Percentiles rank a stretch among this genome's conserved stretches.
Conservation (phyloP, 2,888 invertebrate genomes). For the Plagiodera versicolora region DNA sequence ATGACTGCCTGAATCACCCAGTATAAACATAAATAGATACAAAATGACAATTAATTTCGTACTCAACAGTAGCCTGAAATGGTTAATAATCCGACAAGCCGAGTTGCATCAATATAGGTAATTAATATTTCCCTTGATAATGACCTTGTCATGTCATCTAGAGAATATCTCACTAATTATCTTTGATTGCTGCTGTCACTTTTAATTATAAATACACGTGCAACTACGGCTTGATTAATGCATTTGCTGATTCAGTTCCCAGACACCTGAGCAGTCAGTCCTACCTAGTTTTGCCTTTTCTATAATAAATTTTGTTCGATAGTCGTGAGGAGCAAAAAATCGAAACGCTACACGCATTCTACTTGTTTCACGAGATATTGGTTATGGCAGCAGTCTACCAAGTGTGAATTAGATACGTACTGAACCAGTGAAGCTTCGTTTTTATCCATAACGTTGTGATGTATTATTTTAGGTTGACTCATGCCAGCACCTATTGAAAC, state of each 20-base stretch:
- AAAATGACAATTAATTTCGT: not conserved
- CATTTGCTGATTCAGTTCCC: constrained; percentile 13
- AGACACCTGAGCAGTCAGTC: constrained; percentile 10
- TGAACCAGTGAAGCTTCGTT: no score
- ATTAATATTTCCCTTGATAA: constrained; percentile 26
- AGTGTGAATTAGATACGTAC: no score
- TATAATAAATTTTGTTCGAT: no score
- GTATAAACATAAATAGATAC: not conserved
- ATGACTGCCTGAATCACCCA: no score
- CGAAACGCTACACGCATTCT: no score
- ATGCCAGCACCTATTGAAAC: no score
- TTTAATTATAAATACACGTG: constrained; percentile 35
- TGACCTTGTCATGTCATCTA: constrained; percentile 34
- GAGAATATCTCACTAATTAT: constrained; percentile 35
- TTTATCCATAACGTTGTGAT: no score
- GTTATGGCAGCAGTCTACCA: no score
- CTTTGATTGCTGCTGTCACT: constrained; percentile 37
- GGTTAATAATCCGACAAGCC: constrained; percentile 9
- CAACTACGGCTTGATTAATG: constrained; percentile 31
- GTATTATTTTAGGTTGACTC: no score
- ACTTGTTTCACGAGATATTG: no score
- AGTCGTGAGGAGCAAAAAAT: no score
- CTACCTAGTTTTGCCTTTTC: no score
- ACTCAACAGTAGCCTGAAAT: constrained; percentile 8
- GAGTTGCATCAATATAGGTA: constrained; percentile 12